phyloP scores from a whole-genome alignment of 92 coral and sea anemone species.

The Plumapathes pennacea region DNA sequence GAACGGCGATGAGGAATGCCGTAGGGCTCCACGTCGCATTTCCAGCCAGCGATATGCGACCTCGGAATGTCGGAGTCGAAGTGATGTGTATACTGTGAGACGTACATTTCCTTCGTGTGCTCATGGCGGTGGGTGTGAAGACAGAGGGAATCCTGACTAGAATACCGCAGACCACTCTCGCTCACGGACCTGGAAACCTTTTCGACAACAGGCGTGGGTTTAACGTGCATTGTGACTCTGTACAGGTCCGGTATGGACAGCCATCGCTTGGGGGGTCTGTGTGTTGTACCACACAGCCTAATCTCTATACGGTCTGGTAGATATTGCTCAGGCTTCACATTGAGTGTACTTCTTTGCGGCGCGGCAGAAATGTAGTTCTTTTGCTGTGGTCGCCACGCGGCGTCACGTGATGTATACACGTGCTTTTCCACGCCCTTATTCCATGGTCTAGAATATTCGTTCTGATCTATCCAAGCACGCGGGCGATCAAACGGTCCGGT shows the following conservation, averaged over 20 bases:
- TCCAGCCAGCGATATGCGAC: slow-evolving; percentile 92
- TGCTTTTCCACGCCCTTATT: too few relatives aligned
- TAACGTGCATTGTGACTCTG: slow-evolving; percentile 65
- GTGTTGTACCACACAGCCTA: slow-evolving; percentile 66
- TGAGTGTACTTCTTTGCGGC: too few relatives aligned
- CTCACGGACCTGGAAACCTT: slow-evolving; percentile 36
- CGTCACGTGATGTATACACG: too few relatives aligned
- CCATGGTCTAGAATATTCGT: too few relatives aligned
- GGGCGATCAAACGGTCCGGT: too few relatives aligned
- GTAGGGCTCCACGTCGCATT: slow-evolving; percentile 78
- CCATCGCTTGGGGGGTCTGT: slow-evolving; percentile 32
- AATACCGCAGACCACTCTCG: slow-evolving; percentile 36
- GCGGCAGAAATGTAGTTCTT: too few relatives aligned
- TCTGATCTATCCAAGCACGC: too few relatives aligned
- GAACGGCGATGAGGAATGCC: slow-evolving; percentile 79
- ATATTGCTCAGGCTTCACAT: slow-evolving; percentile 41
- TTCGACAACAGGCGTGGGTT: slow-evolving; percentile 46
- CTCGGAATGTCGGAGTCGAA: slow-evolving; percentile 76
- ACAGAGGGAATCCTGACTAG: slow-evolving; percentile 25
- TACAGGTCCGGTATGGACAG: slow-evolving; percentile 78
- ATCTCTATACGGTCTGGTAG: slow-evolving; percentile 90
- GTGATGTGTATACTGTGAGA: slow-evolving; percentile 79
- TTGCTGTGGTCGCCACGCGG: too few relatives aligned
- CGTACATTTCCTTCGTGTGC: slow-evolving; percentile 74
- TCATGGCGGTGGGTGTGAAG: slow-evolving; percentile 35